Conservation (phyloP, 1,140 invertebrate genomes). For the Pogonomyrmex barbatus region DNA sequence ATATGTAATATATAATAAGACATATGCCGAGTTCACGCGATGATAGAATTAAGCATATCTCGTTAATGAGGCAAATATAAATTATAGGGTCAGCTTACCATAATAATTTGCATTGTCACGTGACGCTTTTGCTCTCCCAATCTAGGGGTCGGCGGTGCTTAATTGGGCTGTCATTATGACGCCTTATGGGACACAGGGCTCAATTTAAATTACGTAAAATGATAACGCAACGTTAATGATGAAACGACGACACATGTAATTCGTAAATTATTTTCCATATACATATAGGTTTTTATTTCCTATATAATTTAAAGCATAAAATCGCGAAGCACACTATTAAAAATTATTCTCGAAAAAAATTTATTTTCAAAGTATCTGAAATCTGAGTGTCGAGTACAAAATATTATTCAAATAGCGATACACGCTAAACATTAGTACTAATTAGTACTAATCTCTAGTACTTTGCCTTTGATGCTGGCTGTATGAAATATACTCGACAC, state of each 20-base stretch:
- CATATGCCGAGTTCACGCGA: conserved; percentile 5
- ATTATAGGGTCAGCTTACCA: conserved; percentile 54
- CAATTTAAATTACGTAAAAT: conserved; percentile 58
- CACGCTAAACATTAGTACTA: neutral
- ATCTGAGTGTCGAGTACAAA: neutral
- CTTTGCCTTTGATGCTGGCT: neutral
- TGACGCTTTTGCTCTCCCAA: conserved; percentile 55
- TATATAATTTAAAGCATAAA: neutral
- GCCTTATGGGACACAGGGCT: conserved; percentile 40
- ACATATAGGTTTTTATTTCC: neutral
- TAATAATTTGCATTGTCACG: conserved; percentile 61
- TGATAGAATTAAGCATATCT: conserved; percentile 42
- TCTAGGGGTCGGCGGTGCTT: conserved; percentile 49
- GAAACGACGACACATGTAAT: conserved; percentile 13
- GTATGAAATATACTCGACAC: conserved; percentile 3
- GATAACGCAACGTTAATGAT: conserved; percentile 36
- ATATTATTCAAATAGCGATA: neutral
- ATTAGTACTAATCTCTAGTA: neutral
- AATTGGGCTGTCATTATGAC: conserved; percentile 63
- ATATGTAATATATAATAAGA: conserved; percentile 8
- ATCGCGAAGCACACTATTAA: neutral
- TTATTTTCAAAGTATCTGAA: neutral
- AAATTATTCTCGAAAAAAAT: neutral
- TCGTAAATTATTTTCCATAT: conserved; percentile 17
- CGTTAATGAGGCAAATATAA: conserved; percentile 56